These are phyloP conservation scores for Ganaspis brasiliensis DNA, from an alignment of 2,888 invertebrate species.

Conservation along the genomic window DNA sequence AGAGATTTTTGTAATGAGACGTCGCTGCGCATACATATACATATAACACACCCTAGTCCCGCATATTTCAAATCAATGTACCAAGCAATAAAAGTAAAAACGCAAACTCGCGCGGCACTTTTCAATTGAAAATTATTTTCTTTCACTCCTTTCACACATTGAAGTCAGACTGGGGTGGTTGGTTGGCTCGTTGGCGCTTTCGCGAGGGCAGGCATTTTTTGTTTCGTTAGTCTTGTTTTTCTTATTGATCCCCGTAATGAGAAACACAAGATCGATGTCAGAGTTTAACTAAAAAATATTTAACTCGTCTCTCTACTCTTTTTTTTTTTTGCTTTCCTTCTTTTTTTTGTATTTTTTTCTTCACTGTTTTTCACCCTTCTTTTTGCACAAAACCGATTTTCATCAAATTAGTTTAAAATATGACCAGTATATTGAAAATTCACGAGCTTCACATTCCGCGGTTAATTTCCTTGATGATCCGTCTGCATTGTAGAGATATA, in stretches of 20 bases:
- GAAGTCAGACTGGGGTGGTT: constrained; percentile 48
- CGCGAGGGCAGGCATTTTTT: constrained; percentile 23
- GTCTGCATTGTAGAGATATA: not conserved
- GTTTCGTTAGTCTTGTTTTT: constrained; percentile 43
- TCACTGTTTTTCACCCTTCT: not conserved
- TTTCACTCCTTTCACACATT: constrained; percentile 66
- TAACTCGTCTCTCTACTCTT: not conserved
- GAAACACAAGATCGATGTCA: constrained; percentile 19
- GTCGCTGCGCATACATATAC: not conserved
- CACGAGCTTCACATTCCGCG: constrained; percentile 69
- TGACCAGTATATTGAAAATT: constrained; percentile 62
- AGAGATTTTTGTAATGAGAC: constrained; percentile 29
- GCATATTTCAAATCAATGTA: constrained; percentile 30
- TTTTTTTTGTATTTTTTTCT: no score
- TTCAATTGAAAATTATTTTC: constrained; percentile 70
- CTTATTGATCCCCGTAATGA: constrained; percentile 30
- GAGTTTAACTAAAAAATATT: constrained; percentile 10
- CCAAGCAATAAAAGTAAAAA: constrained; percentile 38
- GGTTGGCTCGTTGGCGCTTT: not conserved
- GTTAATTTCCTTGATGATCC: constrained; percentile 75
- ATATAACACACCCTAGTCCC: not conserved
- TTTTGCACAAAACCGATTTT: not conserved
- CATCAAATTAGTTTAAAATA: constrained; percentile 60
- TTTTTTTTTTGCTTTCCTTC: no score
- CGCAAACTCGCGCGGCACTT: constrained; percentile 39